Evolutionary conservation across 2,797 vertebrate genomes (phyloP).

Genomic region (Gephyroberyx darwinii): DNA sequence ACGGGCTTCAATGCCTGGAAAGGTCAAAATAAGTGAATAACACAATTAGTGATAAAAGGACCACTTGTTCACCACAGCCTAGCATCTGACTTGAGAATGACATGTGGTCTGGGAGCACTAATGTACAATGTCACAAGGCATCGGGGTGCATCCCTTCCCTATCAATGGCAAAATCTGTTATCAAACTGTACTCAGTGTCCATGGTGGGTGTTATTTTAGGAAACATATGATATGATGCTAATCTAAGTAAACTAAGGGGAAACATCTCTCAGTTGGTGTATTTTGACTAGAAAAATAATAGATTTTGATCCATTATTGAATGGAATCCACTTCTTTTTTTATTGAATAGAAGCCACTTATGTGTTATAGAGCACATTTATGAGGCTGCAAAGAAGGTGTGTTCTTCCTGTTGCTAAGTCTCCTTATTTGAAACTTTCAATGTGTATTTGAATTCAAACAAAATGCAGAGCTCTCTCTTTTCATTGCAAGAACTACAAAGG

Average conservation of each 20-base stretch:
- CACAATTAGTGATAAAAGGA: conserved; percentile 70
- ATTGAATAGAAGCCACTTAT: background rate
- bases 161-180: conserved; percentile 45
- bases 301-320: background rate
- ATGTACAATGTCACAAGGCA: conserved; percentile 69
- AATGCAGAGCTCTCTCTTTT: conserved; percentile 6
- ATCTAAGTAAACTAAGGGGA: background rate
- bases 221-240: conserved; percentile 5
- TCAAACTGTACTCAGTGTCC: conserved; percentile 25
- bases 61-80: conserved; percentile 64
- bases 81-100: conserved; percentile 78
- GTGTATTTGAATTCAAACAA: conserved; percentile 13
- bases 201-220: conserved; percentile 34
- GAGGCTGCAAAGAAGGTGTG: background rate
- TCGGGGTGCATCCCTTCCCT: conserved; percentile 39
- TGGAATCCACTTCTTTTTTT: background rate
- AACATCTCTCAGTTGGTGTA: background rate
- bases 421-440: background rate
- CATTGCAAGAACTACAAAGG: conserved; percentile 29
- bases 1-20: conserved; percentile 52
- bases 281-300: conserved; percentile 3
- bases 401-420: background rate
- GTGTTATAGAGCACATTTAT: background rate
- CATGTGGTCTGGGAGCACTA: conserved; percentile 66
- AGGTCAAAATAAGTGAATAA: conserved; percentile 70